Evolutionary conservation across 1,140 invertebrate species (phyloP), one percentile per base, ranked within the genome.

Genomic region (Galleria mellonella): DNA sequence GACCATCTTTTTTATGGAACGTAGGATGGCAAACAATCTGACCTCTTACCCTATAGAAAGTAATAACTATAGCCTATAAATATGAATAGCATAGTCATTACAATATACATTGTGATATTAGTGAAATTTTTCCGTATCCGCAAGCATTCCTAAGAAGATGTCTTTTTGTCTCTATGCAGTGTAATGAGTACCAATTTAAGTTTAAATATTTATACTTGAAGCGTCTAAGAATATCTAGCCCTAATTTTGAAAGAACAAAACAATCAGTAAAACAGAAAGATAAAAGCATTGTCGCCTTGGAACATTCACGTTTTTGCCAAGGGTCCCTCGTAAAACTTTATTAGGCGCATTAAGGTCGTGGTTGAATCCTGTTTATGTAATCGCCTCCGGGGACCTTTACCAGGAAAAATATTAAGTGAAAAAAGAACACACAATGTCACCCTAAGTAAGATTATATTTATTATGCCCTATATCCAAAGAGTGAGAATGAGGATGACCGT

Each of bases 351-450:
- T 84, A 84, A 81, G 81, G 81, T 82, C 77, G 75, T 71, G 76
- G 77, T 78, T 84, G 81, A 81, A 82, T 84, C 77, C 74, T 84
- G 74, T 82, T 84, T 82, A 81, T 84, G 81, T 84, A 84, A 84
- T 82, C 77, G 81, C 72, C 73, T 66, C 59, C 63, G 61, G 81
- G 68, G 74, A 84, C 74, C 77, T 81, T 76, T 76, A 74, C 45
- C 64, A 66, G 59, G 67, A 72, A 83, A 81, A 81, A 81, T 82
- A 84, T 82, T 78, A 81, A 84, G 74, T 84, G 74, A 78, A 75
- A 70, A 79, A 70, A 69, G 67, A 65, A 73, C 63, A 73, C 62
- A 70, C 61, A 66, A 65, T 60, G 67, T 68, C 66, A 62, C 55
- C 60, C 57, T 65, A 51, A 64, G 55, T 63, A 65, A 64, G 62